Conservation (phyloP, 2,797 vertebrate genomes). For the Darevskia mixta region DNA sequence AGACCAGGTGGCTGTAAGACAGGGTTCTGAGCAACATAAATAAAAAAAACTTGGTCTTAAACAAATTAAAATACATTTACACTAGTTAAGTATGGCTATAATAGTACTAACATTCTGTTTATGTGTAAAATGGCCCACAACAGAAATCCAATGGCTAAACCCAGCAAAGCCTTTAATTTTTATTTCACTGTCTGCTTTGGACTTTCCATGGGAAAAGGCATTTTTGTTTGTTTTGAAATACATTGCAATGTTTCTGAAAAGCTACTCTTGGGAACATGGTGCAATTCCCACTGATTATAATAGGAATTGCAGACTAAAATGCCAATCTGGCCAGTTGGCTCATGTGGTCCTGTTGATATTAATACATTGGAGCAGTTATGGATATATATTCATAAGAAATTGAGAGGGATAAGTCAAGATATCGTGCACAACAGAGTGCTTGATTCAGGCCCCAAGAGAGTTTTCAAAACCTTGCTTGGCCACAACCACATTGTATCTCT, state of each 20-base stretch:
- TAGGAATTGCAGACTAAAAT: background rate
- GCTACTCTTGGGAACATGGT: background rate
- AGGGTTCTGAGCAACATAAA: too few species aligned
- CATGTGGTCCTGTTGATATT: background rate
- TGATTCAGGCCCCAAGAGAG: too few species aligned
- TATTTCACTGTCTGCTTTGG: background rate
- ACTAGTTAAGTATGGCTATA: background rate
- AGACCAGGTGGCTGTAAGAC: too few species aligned
- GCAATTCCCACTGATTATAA: constrained; percentile 1
- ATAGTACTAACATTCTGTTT: background rate
- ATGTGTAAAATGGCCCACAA: background rate
- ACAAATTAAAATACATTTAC: background rate
- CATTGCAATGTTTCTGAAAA: background rate
- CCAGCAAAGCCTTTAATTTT: background rate
- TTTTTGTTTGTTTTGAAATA: constrained; percentile 9
- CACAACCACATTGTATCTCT: too few species aligned
- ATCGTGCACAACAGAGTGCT: too few species aligned
- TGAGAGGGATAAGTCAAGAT: too few species aligned
- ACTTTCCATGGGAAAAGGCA: background rate
- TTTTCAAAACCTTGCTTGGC: too few species aligned
- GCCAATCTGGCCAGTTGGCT: background rate
- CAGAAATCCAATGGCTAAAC: background rate
- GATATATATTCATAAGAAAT: background rate
- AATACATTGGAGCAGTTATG: background rate
- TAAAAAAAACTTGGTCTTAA: too few species aligned